A percentile compares a stretch with the other conserved stretches of the same genome.
Conservation (phyloP, 2,113 vertebrate genomes). For the Gadus chalcogrammus region DNA sequence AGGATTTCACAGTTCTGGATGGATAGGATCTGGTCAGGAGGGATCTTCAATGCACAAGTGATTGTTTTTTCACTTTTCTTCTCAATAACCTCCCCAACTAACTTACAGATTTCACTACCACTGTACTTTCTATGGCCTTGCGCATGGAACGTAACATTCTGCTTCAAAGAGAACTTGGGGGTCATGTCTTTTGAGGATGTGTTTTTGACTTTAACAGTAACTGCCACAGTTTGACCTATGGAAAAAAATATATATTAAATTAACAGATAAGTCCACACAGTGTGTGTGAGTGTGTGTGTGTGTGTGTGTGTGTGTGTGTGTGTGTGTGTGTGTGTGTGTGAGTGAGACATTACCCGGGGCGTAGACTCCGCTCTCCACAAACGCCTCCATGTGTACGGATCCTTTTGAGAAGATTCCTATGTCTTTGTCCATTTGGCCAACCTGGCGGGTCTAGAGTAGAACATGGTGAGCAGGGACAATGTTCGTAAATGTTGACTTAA, state of each 20-base stretch:
- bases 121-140: conserved; percentile 18
- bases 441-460: conserved; percentile 51
- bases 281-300: too few species aligned
- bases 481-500: too few species aligned
- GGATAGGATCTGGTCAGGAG: conserved; percentile 21
- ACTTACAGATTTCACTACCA: conserved; percentile 31
- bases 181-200: conserved; percentile 57
- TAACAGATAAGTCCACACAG: neutral
- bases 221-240: conserved; percentile 56
- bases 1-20: conserved; percentile 62
- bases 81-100: conserved; percentile 30
- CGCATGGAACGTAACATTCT: conserved; percentile 45
- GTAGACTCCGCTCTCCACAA: conserved; percentile 48
- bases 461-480: neutral
- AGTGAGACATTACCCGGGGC: conserved; percentile 50
- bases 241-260: conserved; percentile 6
- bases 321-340: neutral
- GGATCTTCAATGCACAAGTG: conserved; percentile 47
- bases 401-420: conserved; percentile 66
- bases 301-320: too few species aligned
- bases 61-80: conserved; percentile 36
- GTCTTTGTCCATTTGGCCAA: conserved; percentile 50
- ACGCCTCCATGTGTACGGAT: conserved; percentile 49
- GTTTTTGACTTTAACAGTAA: conserved; percentile 60
- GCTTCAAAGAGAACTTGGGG: conserved; percentile 58